Evolutionary conservation across 2,888 invertebrate genomes (phyloP), one percentile per base, ranked within the genome.

Genomic region (Trimorus sp.): DNA sequence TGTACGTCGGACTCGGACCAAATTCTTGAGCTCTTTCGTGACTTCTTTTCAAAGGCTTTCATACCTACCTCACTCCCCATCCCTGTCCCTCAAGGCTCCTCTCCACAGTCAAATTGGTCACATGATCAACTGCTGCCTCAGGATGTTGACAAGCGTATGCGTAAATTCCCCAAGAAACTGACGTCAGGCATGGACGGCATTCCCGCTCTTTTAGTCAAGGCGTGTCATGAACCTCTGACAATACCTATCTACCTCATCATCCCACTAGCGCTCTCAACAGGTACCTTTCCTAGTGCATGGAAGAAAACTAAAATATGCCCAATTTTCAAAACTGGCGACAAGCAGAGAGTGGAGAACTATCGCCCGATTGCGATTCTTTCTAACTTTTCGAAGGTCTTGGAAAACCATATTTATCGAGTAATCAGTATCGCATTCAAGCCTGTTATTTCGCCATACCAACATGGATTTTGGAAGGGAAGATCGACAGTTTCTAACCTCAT

Each of bases 391-490:
- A 56, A 56, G 37, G 12, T 56, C n/a, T 12, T 56, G 12, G 56
- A 56, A 37, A 37, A 9, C 14, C 37, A 56, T 37, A 12, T 56
- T 7, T 56, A 56, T 36, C n/a, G 11, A 9, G 37, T 37, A 11
- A 5, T 56, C 4, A 37, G 12, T 14, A 11, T 26, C 0, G 53
- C 53, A 1, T 53, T 53, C 16, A 53, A 12, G 2, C 56, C 37
- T 4, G 3, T 36, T 9, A 36, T 56, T 1, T 56, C 56, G 9
- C 4, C n/a, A 0, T 6, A 14, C 4, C 60, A 60, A 14, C 60
- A 60, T 60, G 62, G 62, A 3, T 62, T 62, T 62, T 16, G 16
- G n/a, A 36, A 45, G n/a, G 48, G 48, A 26, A 15, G 62, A 7
- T 62, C 62, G 2, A 62, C 45, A 26, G 14, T 42, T 6, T 16